These are phyloP conservation scores for Enteromius radiatus DNA, from an alignment of 2,797 vertebrate genomes.

Conservation along the genomic window DNA sequence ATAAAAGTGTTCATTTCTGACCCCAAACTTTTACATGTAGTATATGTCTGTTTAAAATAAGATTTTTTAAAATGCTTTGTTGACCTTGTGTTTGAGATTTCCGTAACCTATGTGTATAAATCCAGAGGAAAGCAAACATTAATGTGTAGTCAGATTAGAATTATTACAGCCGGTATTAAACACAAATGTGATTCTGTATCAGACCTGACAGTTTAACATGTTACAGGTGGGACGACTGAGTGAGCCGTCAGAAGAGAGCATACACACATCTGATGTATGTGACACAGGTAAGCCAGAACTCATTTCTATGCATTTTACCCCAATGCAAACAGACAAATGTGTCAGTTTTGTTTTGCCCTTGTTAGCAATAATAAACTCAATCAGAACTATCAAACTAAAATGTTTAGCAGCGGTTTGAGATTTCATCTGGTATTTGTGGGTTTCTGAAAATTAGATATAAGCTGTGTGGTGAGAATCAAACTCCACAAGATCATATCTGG, in stretches of 20 bases:
- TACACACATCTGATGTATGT: slow-evolving; percentile 28
- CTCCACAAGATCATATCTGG: neutral
- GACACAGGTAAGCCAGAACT: slow-evolving; percentile 42
- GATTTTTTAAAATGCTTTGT: neutral
- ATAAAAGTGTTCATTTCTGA: neutral
- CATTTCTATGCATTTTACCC: neutral
- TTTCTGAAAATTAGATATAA: slow-evolving; percentile 22
- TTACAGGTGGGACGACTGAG: slow-evolving; percentile 35
- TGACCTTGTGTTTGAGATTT: neutral
- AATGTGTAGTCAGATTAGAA: neutral
- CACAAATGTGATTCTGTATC: neutral
- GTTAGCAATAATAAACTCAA: neutral
- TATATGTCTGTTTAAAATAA: neutral
- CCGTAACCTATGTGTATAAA: neutral
- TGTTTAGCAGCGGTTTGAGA: neutral
- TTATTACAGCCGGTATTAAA: neutral
- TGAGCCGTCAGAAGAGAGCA: slow-evolving; percentile 16
- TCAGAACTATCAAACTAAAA: neutral
- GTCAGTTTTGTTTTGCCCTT: neutral
- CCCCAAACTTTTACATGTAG: neutral
- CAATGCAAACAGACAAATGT: neutral
- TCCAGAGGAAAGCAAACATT: neutral
- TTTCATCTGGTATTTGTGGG: neutral
- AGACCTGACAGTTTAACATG: neutral
- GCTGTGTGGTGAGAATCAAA: neutral